Evolutionary conservation across 2,113 vertebrate species (phyloP).

Genomic region (Takifugu bimaculatus): DNA sequence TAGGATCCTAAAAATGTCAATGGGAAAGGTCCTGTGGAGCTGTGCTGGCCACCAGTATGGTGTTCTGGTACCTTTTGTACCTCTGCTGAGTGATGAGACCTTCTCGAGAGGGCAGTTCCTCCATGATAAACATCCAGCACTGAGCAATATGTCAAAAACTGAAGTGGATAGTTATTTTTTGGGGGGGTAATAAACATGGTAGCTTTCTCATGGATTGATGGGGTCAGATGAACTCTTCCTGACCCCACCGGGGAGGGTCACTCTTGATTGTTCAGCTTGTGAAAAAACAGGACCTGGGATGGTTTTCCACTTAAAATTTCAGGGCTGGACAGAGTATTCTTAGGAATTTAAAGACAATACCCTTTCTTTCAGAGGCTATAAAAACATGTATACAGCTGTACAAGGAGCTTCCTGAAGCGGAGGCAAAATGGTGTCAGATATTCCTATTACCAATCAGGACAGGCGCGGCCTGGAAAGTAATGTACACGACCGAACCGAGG

Average conservation of each 20-base stretch:
- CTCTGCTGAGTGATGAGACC: too few relatives aligned
- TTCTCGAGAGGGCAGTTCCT: too few relatives aligned
- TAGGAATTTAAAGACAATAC: conserved; percentile 71
- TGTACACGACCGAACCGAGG: conserved; percentile 55
- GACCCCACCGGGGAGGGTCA: conserved; percentile 50
- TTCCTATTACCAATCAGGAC: conserved; percentile 71
- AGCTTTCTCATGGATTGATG: too few relatives aligned
- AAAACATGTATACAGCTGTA: conserved; percentile 74
- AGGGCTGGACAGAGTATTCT: conserved; percentile 61
- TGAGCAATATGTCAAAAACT: too few relatives aligned
- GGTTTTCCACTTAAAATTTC: conserved; percentile 66
- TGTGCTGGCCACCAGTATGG: too few relatives aligned
- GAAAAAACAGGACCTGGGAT: conserved; percentile 46
- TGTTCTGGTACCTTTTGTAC: too few relatives aligned
- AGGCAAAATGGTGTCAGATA: conserved; percentile 70
- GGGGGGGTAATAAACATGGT: too few relatives aligned
- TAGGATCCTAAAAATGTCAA: too few relatives aligned
- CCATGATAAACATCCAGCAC: too few relatives aligned
- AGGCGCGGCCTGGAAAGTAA: conserved; percentile 67
- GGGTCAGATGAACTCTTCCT: conserved; percentile 44
- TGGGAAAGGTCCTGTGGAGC: too few relatives aligned
- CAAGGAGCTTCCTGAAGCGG: conserved; percentile 71
- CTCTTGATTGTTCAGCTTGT: conserved; percentile 56
- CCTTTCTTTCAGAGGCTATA: conserved; percentile 67
- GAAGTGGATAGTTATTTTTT: too few relatives aligned